These are phyloP conservation scores for Takifugu ocellatus DNA, from an alignment of 2,797 vertebrate species.

Conservation along the genomic window DNA sequence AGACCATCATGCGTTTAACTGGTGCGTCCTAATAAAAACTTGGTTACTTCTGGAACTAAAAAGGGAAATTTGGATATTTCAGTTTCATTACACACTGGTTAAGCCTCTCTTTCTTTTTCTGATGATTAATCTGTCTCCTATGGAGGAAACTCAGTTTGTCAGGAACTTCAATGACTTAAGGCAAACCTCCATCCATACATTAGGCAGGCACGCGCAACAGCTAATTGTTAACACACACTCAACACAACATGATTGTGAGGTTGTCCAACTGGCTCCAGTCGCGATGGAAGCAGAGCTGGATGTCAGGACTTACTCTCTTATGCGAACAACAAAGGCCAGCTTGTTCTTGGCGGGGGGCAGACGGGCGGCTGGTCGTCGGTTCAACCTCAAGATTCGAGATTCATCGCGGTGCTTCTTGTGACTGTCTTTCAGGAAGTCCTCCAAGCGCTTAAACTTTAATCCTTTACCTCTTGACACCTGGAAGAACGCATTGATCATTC, in stretches of 20 bases:
- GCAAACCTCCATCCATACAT: too few species aligned
- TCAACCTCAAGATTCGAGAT: conserved; percentile 71
- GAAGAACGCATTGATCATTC: background rate
- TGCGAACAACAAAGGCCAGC: conserved; percentile 85
- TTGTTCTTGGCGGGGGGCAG: conserved; percentile 74
- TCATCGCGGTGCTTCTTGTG: conserved; percentile 79
- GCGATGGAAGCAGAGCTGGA: too few species aligned
- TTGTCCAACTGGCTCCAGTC: too few species aligned
- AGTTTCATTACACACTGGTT: too few species aligned
- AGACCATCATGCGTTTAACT: background rate
- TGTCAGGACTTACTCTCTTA: conserved; percentile 77
- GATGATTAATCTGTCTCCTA: too few species aligned
- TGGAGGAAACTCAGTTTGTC: too few species aligned
- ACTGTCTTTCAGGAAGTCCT: conserved; percentile 82
- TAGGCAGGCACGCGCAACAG: too few species aligned
- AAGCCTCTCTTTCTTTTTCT: too few species aligned
- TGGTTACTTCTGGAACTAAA: background rate
- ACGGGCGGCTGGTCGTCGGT: conserved; percentile 60
- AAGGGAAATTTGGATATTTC: background rate
- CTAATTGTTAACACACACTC: too few species aligned
- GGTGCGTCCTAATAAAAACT: too few species aligned
- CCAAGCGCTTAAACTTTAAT: conserved; percentile 86
- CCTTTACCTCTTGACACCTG: conserved; percentile 81
- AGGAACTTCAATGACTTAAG: too few species aligned
- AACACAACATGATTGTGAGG: background rate